phyloP scores from a whole-genome alignment of 1,140 invertebrate species.

The Drosophila nigrodunni region DNA sequence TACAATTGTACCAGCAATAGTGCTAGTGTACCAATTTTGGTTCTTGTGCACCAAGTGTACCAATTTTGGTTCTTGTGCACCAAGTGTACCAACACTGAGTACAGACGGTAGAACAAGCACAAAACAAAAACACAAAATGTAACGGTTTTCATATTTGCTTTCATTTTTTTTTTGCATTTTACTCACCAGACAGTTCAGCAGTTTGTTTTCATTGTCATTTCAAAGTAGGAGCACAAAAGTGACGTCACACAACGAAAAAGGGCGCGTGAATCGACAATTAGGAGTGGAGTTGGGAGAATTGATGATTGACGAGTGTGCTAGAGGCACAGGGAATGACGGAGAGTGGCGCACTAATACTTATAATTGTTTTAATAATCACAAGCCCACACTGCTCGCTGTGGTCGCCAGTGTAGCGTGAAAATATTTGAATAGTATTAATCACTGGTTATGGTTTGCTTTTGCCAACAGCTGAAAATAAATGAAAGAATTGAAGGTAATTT shows the following conservation, averaged over 20 bases:
- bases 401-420: neutral
- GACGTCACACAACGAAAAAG: conserved; percentile 1
- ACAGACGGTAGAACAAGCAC: neutral
- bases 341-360: neutral
- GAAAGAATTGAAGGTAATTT: neutral
- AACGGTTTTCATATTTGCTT: neutral
- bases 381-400: neutral
- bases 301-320: no score
- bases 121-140: neutral
- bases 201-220: neutral
- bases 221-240: neutral
- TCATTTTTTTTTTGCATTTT: neutral
- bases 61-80: no score
- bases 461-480: neutral
- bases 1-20: no score
- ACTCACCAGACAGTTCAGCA: neutral
- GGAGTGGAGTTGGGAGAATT: neutral
- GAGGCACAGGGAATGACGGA: neutral
- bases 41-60: no score
- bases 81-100: no score
- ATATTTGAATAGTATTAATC: neutral
- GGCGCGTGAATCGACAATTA: no score
- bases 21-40: no score
- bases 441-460: conserved; percentile 1
- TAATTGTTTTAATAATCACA: conserved; percentile 1